These are phyloP conservation scores for Psittacula cyanocephala DNA, from an alignment of 2,113 vertebrate genomes.

Conservation along the genomic window DNA sequence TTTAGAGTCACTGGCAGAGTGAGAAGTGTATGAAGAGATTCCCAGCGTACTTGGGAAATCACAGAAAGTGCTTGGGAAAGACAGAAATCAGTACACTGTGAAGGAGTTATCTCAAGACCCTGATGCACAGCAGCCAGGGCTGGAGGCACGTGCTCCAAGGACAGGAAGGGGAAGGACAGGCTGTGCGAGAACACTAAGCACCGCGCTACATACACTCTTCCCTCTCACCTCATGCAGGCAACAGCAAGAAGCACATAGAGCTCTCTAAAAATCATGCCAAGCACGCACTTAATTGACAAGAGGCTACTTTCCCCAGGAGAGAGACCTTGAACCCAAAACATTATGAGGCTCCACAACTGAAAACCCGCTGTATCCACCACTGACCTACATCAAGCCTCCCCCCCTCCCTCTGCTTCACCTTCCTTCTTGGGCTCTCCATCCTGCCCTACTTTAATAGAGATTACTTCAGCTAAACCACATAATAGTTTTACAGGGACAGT, in stretches of 20 bases:
- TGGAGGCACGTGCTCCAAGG: background rate
- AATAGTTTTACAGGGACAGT: slow-evolving; percentile 21
- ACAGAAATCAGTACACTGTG: background rate
- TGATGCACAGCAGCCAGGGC: background rate
- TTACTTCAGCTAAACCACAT: slow-evolving; percentile 28
- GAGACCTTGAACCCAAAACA: background rate
- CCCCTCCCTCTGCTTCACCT: slow-evolving; percentile 26
- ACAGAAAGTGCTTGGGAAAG: background rate
- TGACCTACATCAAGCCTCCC: slow-evolving; percentile 35
- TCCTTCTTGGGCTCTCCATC: background rate
- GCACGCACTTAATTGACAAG: background rate
- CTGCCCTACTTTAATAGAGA: slow-evolving; percentile 55
- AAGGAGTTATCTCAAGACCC: background rate
- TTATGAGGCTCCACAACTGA: background rate
- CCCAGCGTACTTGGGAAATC: background rate
- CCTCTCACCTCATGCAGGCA: background rate
- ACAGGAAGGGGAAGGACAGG: background rate
- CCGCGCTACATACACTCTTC: background rate
- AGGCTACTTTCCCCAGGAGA: background rate
- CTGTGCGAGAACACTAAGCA: background rate
- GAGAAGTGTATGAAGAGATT: background rate
- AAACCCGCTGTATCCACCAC: background rate
- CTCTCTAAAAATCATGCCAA: background rate
- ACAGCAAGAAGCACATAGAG: background rate
- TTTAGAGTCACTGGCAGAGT: background rate